Conservation (phyloP, 1,140 invertebrate genomes). For the Orius insidiosus region DNA sequence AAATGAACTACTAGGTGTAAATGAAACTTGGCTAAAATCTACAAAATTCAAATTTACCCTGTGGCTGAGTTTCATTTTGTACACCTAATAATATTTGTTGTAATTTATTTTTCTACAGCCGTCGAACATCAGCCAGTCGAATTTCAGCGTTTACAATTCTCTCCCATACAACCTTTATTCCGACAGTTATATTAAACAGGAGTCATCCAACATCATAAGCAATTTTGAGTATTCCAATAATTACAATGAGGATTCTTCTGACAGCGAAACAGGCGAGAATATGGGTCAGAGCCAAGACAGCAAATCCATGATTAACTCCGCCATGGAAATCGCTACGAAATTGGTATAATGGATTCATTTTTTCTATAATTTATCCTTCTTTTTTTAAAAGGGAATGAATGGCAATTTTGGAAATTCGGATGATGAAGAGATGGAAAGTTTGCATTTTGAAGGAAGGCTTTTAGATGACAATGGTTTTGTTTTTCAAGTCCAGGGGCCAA, state of each 20-base stretch:
- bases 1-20: too few relatives aligned
- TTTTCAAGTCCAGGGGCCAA: conserved; percentile 69
- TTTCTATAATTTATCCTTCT: conserved; percentile 7
- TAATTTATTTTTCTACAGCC: too few relatives aligned
- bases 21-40: too few relatives aligned
- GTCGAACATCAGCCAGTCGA: conserved; percentile 1
- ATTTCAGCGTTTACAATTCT: background rate
- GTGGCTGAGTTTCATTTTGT: too few relatives aligned
- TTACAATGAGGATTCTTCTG: conserved; percentile 38
- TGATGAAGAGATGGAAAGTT: conserved; percentile 20
- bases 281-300: conserved; percentile 40
- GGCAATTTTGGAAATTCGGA: conserved; percentile 30
- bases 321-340: conserved; percentile 58
- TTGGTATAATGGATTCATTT: conserved; percentile 21
- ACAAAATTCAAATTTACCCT: too few relatives aligned
- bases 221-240: conserved; percentile 24
- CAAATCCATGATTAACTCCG: conserved; percentile 49
- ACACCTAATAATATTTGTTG: too few relatives aligned
- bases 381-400: conserved; percentile 29
- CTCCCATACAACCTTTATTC: conserved; percentile 4
- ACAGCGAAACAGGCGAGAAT: conserved; percentile 37
- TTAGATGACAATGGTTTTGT: conserved; percentile 46
- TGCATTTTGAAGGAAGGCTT: conserved; percentile 34
- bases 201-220: conserved; percentile 13
- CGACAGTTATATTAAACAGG: conserved; percentile 16